Base-by-base conservation (phyloP, 2,113 vertebrate genomes). In the Takifugu flavidus region DNA sequence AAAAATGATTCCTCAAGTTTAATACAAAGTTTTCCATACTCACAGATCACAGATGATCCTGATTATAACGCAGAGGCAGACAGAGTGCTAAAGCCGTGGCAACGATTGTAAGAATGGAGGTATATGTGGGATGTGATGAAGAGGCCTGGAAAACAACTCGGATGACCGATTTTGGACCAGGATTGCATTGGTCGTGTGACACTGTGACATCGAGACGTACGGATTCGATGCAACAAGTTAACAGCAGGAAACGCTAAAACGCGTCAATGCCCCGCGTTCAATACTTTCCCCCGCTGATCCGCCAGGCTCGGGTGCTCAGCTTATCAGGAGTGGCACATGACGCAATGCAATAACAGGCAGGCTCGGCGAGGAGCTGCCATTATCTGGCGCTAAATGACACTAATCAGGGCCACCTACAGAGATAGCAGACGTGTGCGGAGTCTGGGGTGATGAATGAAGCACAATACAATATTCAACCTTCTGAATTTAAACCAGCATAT, bases 291-390 rank as follows among this genome's bases (percentile, higher is more conserved):
- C 59, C 50, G 43, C 56, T 61, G 55, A 50, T 47, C 29, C 4
- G 43, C 34, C 39, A 53, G 56, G 13, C 26, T 62, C 56, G 47
- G n/a, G n/a, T 75, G 53, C 25, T 49, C 51, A 7, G 43, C 55
- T 70, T 58, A 67, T 74, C 64, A 67, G 28, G 45, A 44, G 54
- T 53, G 50, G 11, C 5, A 58, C 51, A 45, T 6, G 42, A 67
- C 57, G 70, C 75, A 75, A 82, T 82, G 79, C 75, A 82, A 82
- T 84, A 82, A 83, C 64, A 77, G 61, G 59, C 31, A 62, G 50
- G 49, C 58, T 62, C 25, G 26, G 45, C 34, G 20, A 56, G 62
- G 62, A 26, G 29, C 59, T 1, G 4, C 44, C 31, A 39, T 70
- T 29, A 29, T 67, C 72, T 58, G 27, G 62, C 13, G 49, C 67